Evolutionary conservation across 2,888 invertebrate genomes (phyloP), one percentile per base, ranked within the genome.

Genomic region (Priocnemis perturbator): DNA sequence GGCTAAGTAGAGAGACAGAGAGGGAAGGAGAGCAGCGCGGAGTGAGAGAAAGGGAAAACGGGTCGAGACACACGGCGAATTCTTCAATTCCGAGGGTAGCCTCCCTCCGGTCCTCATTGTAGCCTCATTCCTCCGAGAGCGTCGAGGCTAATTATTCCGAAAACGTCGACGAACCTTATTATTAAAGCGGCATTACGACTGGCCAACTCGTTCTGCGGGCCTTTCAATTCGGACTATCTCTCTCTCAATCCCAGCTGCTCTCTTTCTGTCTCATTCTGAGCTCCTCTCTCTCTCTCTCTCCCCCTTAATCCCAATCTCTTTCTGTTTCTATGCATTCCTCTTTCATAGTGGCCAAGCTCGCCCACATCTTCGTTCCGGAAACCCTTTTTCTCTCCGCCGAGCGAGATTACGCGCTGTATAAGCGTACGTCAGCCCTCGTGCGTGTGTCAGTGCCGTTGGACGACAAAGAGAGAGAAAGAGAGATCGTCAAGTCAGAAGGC

Each of bases 141-240:
- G 60, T 56, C 30, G 62, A 45, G 64, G 70, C 70, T 79, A 80
- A 80, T 79, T 78, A 78, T 71, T 74, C 71, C 63, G 56, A 57
- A 71, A 70, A 61, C 69, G 64, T 61, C 37, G 37, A 64, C 69
- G 65, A 58, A 64, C 69, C 66, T 64, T 37, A 37, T 67, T 69
- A 71, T 74, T 68, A 74, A 76, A 71, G 63, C 63, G 60, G 47
- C 59, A 53, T 61, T 58, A 56, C 62, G 64, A 67, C 37, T 9
- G 37, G 37, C 11, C 4, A 37, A 37, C 37, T 37, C 37, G 37
- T 37, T 9, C 37, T 9, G 7, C 37, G 37, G 37, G 37, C 37
- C 37, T 37, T 37, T 37, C 37, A 37, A 37, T 37, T 37, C 11
- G 37, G 37, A n/a, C n/a, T n/a, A n/a, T 2, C 37, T 37, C 37